Conservation (phyloP, 2,113 vertebrate species). For the Festucalex cinctus region DNA sequence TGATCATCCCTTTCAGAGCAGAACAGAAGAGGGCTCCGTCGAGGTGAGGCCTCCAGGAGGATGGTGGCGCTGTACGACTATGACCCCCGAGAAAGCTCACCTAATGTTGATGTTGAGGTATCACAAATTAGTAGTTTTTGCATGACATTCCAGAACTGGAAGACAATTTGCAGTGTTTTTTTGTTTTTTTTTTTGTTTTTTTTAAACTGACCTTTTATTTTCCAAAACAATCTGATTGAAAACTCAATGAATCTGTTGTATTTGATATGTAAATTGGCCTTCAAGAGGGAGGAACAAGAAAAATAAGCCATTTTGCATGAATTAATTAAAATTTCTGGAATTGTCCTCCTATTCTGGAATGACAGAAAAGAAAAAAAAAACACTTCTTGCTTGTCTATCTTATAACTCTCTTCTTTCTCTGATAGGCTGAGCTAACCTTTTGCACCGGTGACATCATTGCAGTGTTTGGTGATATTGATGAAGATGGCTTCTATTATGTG, state of each 20-base stretch:
- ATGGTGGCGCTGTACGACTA: slow-evolving; percentile 97
- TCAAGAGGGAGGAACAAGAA: too few relatives aligned
- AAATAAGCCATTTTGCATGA: too few relatives aligned
- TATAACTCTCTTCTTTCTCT: slow-evolving; percentile 13
- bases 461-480: slow-evolving; percentile 90
- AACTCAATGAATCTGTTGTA: too few relatives aligned
- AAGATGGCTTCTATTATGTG: slow-evolving; percentile 97
- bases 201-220: too few relatives aligned
- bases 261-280: too few relatives aligned
- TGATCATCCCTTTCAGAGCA: slow-evolving; percentile 48
- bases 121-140: too few relatives aligned
- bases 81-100: slow-evolving; percentile 91
- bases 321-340: too few relatives aligned
- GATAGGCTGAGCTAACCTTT: slow-evolving; percentile 91
- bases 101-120: slow-evolving; percentile 92
- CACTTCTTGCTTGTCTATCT: background rate
- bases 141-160: too few relatives aligned
- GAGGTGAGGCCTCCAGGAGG: slow-evolving; percentile 69
- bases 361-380: too few relatives aligned
- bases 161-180: too few relatives aligned
- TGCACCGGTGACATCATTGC: slow-evolving; percentile 88
- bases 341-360: too few relatives aligned
- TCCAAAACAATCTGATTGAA: background rate
- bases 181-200: too few relatives aligned
- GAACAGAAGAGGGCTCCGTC: slow-evolving; percentile 60